Evolutionary conservation across 35 echinoderm and acorn worm genomes (phyloP).

Genomic region (Ophiothrix spiculata): DNA sequence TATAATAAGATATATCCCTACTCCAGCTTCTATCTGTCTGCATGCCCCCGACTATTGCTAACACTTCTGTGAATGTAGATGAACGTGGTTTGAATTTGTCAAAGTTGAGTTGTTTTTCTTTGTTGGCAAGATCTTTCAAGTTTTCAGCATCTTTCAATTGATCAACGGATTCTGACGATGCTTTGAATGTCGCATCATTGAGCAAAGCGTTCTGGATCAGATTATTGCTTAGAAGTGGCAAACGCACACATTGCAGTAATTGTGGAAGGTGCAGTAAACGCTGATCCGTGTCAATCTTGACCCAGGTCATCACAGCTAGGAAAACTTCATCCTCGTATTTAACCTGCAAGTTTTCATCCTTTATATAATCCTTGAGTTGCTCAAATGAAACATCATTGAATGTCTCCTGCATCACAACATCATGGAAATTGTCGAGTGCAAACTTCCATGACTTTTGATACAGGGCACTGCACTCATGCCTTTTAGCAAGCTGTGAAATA

Average conservation of each 20-base stretch:
- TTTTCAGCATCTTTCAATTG: slow-evolving; percentile 71
- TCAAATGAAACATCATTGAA: slow-evolving; percentile 45
- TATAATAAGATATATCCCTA: slow-evolving; percentile 43
- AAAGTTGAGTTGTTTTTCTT: slow-evolving; percentile 46
- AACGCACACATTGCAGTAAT: slow-evolving; percentile 38
- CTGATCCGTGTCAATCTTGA: slow-evolving; percentile 24
- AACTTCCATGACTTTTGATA: slow-evolving; percentile 33
- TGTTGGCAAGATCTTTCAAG: slow-evolving; percentile 56
- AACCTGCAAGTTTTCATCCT: slow-evolving; percentile 40
- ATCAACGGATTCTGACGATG: slow-evolving; percentile 13
- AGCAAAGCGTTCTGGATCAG: slow-evolving; percentile 17
- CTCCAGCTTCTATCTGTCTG: slow-evolving; percentile 46
- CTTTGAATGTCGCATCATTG: slow-evolving; percentile 14
- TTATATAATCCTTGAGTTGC: slow-evolving; percentile 26
- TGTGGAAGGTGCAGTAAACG: slow-evolving; percentile 5
- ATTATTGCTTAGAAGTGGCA: slow-evolving; percentile 63
- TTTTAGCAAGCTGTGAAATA: slow-evolving; percentile 42
- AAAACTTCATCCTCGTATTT: slow-evolving; percentile 51
- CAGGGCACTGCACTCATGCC: slow-evolving; percentile 8
- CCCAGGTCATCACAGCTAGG: slow-evolving; percentile 63
- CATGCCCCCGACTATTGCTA: slow-evolving; percentile 81
- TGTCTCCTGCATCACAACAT: slow-evolving; percentile 22
- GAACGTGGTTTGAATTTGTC: slow-evolving; percentile 48
- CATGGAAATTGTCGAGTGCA: slow-evolving; percentile 44
- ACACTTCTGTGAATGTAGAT: slow-evolving; percentile 40